Evolutionary conservation across 1,140 invertebrate species (phyloP).

Genomic region (Philotrypesis tridentata): DNA sequence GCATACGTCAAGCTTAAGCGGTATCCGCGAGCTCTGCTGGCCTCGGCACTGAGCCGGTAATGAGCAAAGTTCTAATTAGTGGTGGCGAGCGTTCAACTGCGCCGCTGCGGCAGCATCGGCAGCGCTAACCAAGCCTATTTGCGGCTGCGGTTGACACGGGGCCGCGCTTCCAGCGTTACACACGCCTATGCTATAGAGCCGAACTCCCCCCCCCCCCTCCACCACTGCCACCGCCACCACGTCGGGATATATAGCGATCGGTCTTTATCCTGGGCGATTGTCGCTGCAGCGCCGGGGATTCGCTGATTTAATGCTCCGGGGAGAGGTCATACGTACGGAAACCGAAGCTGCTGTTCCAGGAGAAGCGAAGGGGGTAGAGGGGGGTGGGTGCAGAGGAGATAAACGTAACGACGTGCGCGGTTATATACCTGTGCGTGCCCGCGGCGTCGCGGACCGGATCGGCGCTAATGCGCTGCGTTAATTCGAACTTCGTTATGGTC

Average conservation of each 20-base stretch:
- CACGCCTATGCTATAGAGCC: background rate
- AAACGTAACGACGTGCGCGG: background rate
- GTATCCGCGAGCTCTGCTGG: background rate
- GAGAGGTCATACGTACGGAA: too few species aligned
- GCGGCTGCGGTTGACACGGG: background rate
- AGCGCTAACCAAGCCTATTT: background rate
- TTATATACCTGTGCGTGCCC: background rate
- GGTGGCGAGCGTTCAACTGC: constrained; percentile 14
- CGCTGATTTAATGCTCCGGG: background rate
- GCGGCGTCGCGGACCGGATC: background rate
- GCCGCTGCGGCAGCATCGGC: background rate
- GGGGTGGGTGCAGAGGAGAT: too few species aligned
- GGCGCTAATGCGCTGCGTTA: background rate
- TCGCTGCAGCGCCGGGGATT: background rate
- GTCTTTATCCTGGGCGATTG: background rate
- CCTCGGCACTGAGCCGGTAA: constrained; percentile 49
- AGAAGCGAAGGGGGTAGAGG: background rate
- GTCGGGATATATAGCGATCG: background rate
- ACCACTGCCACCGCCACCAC: too few species aligned
- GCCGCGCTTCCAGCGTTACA: constrained; percentile 3
- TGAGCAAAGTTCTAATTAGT: constrained; percentile 56
- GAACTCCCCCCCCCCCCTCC: too few species aligned
- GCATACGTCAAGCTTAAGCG: background rate
- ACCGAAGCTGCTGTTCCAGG: too few species aligned
- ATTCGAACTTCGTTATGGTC: constrained; percentile 22